Base-by-base conservation (phyloP, 2,888 invertebrate species). In the Archaeoteleia sp. region DNA sequence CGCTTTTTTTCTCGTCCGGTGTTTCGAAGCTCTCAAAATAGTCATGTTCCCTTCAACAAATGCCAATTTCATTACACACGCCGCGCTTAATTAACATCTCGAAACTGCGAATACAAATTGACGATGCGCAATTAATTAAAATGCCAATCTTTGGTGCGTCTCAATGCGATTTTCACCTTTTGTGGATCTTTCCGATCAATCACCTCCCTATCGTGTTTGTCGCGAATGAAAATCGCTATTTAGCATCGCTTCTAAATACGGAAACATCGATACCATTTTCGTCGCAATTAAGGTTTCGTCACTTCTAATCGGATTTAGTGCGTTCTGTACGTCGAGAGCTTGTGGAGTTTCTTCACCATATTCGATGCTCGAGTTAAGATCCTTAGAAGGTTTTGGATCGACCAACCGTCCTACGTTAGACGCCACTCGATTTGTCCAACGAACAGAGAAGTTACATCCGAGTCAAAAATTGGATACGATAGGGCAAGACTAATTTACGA, bases 401-500 rank as follows among this genome's bases (percentile, higher is more conserved):
- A n/a, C n/a, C n/a, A n/a, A n/a, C n/a, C n/a, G n/a, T n/a, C n/a
- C n/a, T n/a, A n/a, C n/a, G n/a, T n/a, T n/a, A n/a, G n/a, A n/a
- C n/a, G n/a, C n/a, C n/a, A n/a, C n/a, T n/a, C n/a, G n/a, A n/a
- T n/a, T n/a, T n/a, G n/a, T n/a, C n/a, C n/a, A n/a, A n/a, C n/a
- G n/a, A n/a, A n/a, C n/a, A n/a, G n/a, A n/a, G n/a, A n/a, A n/a
- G n/a, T n/a, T n/a, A n/a, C 34, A 63, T 57, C 62, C 53, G 68
- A 69, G 49, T 49, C 53, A 63, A 54, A 58, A 66, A 70, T 57
- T 9, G 25, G 51, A 60, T 49, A 39, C 37, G 58, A 55, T 57
- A 55, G 37, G 63, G 63, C 42, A 45, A 54, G 62, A 10, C 68
- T 73, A 75, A 77, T 78, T 78, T 78, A 78, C 71, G 70, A 71